phyloP scores from a whole-genome alignment of 2,888 invertebrate species.

The Meiosimyza platycephala region DNA sequence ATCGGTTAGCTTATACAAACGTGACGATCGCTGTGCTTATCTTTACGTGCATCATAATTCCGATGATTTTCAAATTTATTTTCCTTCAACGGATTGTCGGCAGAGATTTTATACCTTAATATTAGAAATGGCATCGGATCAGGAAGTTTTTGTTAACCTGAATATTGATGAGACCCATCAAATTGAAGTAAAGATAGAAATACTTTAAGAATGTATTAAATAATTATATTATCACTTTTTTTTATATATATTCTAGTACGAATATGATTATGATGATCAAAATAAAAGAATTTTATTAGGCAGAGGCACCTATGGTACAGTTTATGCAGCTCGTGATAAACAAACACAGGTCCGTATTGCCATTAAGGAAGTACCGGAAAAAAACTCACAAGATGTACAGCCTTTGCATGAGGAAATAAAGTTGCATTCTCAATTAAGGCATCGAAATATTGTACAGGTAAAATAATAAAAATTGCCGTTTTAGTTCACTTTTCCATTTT shows the following conservation, averaged over 20 bases:
- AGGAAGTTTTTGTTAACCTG: conserved; percentile 81
- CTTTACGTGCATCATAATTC: conserved; percentile 98
- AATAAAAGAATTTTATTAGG: conserved; percentile 88
- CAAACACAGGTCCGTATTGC: conserved; percentile 95
- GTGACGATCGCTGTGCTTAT: conserved; percentile 95
- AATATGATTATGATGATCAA: conserved; percentile 94
- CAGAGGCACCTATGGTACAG: conserved; percentile 95
- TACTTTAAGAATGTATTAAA: not conserved
- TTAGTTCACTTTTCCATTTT: too few species aligned
- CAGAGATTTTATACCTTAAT: conserved; percentile 87
- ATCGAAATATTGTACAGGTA: conserved; percentile 95
- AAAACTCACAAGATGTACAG: conserved; percentile 95
- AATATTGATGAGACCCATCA: conserved; percentile 77
- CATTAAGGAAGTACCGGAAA: conserved; percentile 98
- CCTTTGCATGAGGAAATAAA: conserved; percentile 98
- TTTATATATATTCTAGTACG: conserved; percentile 72
- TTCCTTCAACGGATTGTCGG: conserved; percentile 89
- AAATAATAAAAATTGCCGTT: not conserved
- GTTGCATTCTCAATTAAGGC: conserved; percentile 93
- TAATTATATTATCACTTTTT: not conserved
- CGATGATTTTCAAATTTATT: conserved; percentile 98
- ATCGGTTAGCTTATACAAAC: conserved; percentile 85
- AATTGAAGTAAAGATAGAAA: conserved; percentile 72
- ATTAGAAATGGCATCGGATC: conserved; percentile 88
- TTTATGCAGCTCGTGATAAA: conserved; percentile 93